Evolutionary conservation across 2,888 invertebrate species (phyloP).

Genomic region (Dynastes grantii): DNA sequence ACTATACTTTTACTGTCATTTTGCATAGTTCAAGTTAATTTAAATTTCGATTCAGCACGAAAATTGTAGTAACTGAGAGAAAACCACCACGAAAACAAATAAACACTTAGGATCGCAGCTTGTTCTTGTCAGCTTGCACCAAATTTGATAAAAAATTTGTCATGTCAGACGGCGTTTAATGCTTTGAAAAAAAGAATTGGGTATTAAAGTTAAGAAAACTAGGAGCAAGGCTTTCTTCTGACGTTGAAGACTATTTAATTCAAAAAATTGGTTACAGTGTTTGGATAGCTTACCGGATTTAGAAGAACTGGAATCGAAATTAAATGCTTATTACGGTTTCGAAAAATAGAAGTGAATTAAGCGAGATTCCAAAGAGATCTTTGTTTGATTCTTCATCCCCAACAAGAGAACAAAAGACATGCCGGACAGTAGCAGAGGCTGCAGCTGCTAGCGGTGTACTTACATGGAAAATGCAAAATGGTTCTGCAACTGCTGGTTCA

Average conservation of each 20-base stretch:
- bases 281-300: constrained; percentile 82
- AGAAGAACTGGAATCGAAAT: constrained; percentile 83
- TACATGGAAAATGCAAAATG: constrained; percentile 83
- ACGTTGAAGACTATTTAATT: constrained; percentile 71
- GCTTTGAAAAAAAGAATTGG: constrained; percentile 76
- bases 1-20: too few relatives aligned
- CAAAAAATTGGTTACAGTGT: constrained; percentile 69
- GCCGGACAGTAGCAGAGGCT: constrained; percentile 71
- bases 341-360: constrained; percentile 72
- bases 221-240: constrained; percentile 66
- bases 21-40: too few relatives aligned
- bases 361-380: constrained; percentile 65
- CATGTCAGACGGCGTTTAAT: constrained; percentile 59
- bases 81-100: too few relatives aligned
- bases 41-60: too few relatives aligned
- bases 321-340: constrained; percentile 85
- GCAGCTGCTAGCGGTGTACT: constrained; percentile 72
- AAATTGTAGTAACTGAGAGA: too few relatives aligned
- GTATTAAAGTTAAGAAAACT: constrained; percentile 66
- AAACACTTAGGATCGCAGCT: too few relatives aligned
- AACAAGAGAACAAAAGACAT: constrained; percentile 70
- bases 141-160: too few relatives aligned
- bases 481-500: constrained; percentile 72
- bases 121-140: too few relatives aligned
- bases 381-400: constrained; percentile 69